These are phyloP conservation scores for Eilema sororculum DNA, from an alignment of 2,888 invertebrate genomes.

Conservation along the genomic window DNA sequence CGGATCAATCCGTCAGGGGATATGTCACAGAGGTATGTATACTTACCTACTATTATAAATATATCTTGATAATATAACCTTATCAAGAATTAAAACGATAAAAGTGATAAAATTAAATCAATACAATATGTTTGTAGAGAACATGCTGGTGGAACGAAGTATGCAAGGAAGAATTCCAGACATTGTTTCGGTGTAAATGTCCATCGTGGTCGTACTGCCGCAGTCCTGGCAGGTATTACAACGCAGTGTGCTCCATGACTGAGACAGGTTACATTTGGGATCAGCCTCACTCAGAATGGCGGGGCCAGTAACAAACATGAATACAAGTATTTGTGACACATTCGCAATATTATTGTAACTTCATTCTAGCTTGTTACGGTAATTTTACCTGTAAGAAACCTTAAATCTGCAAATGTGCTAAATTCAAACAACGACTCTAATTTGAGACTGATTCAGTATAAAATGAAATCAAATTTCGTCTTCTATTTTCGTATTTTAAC, in stretches of 20 bases:
- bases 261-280: conserved; percentile 97
- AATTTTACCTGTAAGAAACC: conserved; percentile 44
- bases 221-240: conserved; percentile 95
- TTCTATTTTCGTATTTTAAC: conserved; percentile 80
- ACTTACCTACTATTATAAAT: conserved; percentile 7
- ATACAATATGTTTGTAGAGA: conserved; percentile 86
- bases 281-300: conserved; percentile 89
- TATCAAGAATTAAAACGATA: conserved; percentile 5
- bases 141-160: conserved; percentile 98
- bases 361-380: conserved; percentile 46
- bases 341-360: conserved; percentile 33
- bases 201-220: conserved; percentile 96
- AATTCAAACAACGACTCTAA: conserved; percentile 74
- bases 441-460: conserved; percentile 81
- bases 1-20: conserved; percentile 93
- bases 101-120: conserved; percentile 20
- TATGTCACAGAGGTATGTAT: conserved; percentile 92
- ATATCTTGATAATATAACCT: conserved; percentile 18
- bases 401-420: conserved; percentile 62
- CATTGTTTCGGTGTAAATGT: conserved; percentile 94
- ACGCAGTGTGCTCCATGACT: conserved; percentile 96
- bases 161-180: conserved; percentile 96
- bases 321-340: conserved; percentile 21
- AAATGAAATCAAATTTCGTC: conserved; percentile 77
- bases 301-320: conserved; percentile 65